Evolutionary conservation across 2,113 vertebrate species (phyloP), one percentile per base, ranked within the genome.

Genomic region (Albula goreensis): DNA sequence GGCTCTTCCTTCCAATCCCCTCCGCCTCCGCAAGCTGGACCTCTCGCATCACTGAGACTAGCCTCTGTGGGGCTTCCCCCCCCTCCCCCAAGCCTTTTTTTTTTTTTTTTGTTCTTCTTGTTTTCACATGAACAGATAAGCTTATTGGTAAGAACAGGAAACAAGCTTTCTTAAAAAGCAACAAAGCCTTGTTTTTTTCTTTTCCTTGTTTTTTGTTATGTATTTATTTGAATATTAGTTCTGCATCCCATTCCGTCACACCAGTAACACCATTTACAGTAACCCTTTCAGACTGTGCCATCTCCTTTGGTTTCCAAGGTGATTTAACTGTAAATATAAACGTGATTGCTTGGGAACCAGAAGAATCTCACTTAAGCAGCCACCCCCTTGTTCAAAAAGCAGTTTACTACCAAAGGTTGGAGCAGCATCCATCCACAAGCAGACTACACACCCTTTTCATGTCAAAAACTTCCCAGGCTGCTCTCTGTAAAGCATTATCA

Each of bases 11-110:
- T 97, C 96, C 92, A 97, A 97, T 89, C 95, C 97, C 84, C 90
- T 98, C 93, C 96, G 97, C 93, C 96, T 98, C 93, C 95, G 97
- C 94, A 99, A 99, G 94, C 96, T 98, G 92, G 97, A 99, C 92
- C 92, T 97, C 92, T 96, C 96, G 93, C 96, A 92, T 87, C 95
- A 96, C 94, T 98, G 93, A 96, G 91, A 93, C 92, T 93, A 91
- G 91, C 91, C 89, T 92, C 90, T 87, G 83, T 88, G 86, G 86
- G 86, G 85, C 85, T 63, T 84, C 84, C 83, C 77, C 77, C 25
- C 79, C 25, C 11, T 80, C 50, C 82, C 70, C 70, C 49, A 56
- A 15, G 0, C 22, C 1, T 50, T 5, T n/a, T n/a, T 78, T 11
- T 77, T 50, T 22, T 60, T 74, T 80, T 81, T 90, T 83, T 41